Conservation (phyloP, 2,888 invertebrate species). For the Yponomeuta plumbellus region DNA sequence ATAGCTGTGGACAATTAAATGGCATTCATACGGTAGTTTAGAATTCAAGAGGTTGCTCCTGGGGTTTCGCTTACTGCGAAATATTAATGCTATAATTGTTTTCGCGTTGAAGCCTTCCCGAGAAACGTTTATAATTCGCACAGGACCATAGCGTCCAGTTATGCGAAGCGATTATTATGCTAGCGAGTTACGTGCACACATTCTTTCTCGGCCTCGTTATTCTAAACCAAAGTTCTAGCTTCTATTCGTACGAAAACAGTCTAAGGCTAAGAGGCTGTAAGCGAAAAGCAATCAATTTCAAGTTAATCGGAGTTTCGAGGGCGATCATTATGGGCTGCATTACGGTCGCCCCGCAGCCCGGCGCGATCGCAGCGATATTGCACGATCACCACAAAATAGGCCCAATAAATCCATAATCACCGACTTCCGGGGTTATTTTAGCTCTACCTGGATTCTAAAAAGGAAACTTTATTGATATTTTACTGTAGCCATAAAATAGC, state of each 20-base stretch:
- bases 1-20: background rate
- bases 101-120: background rate
- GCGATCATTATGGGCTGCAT: slow-evolving; percentile 15
- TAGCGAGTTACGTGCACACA: background rate
- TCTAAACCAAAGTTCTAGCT: background rate
- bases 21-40: slow-evolving; percentile 1
- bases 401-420: slow-evolving; percentile 32
- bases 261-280: slow-evolving; percentile 9
- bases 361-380: slow-evolving; percentile 20
- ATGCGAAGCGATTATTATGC: background rate
- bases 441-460: background rate
- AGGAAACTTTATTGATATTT: slow-evolving; percentile 16
- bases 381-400: slow-evolving; percentile 31
- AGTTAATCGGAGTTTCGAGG: slow-evolving; percentile 15
- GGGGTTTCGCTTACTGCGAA: background rate
- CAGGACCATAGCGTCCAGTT: background rate
- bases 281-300: slow-evolving; percentile 17
- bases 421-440: slow-evolving; percentile 14
- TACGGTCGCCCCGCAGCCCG: background rate
- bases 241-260: background rate
- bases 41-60: background rate
- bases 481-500: slow-evolving; percentile 10
- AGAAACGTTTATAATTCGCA: slow-evolving; percentile 9
- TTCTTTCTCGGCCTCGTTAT: background rate
- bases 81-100: background rate